Evolutionary conservation across 1,140 invertebrate species (phyloP).

Genomic region (Ylistrum balloti): DNA sequence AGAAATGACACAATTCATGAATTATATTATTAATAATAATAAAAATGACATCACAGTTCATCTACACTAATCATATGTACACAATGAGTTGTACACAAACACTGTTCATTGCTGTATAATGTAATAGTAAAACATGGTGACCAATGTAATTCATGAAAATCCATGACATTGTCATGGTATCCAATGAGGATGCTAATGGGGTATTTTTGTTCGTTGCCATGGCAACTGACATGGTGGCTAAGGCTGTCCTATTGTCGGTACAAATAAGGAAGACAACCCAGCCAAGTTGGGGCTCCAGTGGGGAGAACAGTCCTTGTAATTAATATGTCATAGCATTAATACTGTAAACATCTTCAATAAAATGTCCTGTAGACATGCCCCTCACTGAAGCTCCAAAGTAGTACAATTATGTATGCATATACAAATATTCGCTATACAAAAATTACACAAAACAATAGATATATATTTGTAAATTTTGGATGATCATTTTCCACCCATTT

Average conservation of each 20-base stretch:
- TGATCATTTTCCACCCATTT: slow-evolving; percentile 11
- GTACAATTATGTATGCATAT: slow-evolving; percentile 20
- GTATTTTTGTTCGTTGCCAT: slow-evolving; percentile 10
- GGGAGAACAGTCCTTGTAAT: neutral
- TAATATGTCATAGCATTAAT: slow-evolving; percentile 18
- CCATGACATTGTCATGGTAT: slow-evolving; percentile 24
- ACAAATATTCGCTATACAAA: slow-evolving; percentile 28
- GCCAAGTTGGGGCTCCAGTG: slow-evolving; percentile 1
- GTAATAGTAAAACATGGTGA: slow-evolving; percentile 22
- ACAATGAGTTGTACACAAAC: slow-evolving; percentile 39
- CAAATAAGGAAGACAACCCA: slow-evolving; percentile 13
- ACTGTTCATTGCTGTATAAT: slow-evolving; percentile 32
- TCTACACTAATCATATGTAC: slow-evolving; percentile 39
- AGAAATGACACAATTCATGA: slow-evolving; percentile 39
- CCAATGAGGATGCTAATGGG: neutral
- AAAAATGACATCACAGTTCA: slow-evolving; percentile 39
- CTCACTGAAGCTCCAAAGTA: slow-evolving; percentile 6
- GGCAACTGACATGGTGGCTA: neutral
- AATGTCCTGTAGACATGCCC: neutral
- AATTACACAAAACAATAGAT: slow-evolving; percentile 40
- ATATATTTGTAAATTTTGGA: slow-evolving; percentile 40
- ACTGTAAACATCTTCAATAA: slow-evolving; percentile 5
- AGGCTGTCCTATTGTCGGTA: neutral
- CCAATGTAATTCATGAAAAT: slow-evolving; percentile 14
- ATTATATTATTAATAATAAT: slow-evolving; percentile 41